Conservation (phyloP, 1,140 invertebrate species). For the Tetragonula clypearis region DNA sequence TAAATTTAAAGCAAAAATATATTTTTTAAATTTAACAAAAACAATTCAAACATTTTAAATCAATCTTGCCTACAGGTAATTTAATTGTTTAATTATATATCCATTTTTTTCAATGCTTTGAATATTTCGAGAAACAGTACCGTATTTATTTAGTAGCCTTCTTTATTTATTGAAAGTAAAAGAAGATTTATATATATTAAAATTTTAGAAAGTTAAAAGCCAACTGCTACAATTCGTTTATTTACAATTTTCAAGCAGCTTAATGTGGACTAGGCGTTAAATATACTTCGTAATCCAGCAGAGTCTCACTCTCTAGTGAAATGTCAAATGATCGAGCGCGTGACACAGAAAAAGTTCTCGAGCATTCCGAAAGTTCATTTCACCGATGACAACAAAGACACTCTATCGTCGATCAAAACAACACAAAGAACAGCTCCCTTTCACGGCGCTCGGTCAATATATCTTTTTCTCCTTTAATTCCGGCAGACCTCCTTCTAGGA, state of each 20-base stretch:
- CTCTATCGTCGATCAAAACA: slow-evolving; percentile 17
- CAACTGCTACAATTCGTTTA: too few species aligned
- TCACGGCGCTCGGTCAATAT: slow-evolving; percentile 7
- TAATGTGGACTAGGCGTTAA: too few species aligned
- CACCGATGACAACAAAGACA: slow-evolving; percentile 13
- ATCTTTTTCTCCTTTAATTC: slow-evolving; percentile 19
- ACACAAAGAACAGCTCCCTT: slow-evolving; percentile 1
- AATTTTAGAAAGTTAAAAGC: background rate
- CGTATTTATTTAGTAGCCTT: background rate
- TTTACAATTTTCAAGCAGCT: too few species aligned
- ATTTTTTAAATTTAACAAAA: background rate
- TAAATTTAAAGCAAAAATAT: too few species aligned
- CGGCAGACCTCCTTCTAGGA: background rate
- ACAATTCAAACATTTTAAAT: background rate
- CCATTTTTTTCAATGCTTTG: background rate
- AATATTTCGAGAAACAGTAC: background rate
- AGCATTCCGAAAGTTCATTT: background rate
- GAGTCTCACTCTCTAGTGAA: background rate
- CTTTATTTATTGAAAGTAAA: too few species aligned
- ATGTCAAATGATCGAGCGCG: background rate
- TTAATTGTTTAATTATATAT: background rate
- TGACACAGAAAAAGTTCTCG: background rate
- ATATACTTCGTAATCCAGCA: background rate
- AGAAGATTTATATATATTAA: too few species aligned
- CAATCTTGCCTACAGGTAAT: too few species aligned